A percentile compares a stretch with the other conserved stretches of the same genome.
phyloP scores from a whole-genome alignment of 2,888 invertebrate genomes.

The Heliconius erato region DNA sequence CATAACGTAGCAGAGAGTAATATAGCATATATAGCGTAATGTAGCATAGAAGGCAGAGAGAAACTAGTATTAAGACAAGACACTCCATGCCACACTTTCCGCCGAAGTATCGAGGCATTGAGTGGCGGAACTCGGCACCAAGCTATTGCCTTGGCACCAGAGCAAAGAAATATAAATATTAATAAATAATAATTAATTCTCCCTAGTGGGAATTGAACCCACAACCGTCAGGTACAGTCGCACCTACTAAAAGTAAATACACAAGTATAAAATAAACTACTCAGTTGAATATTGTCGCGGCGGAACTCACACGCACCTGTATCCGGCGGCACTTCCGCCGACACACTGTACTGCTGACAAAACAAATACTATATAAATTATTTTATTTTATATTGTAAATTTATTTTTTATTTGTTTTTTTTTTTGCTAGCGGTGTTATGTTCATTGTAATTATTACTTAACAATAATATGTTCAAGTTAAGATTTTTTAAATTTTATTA shows the following conservation, averaged over 20 bases:
- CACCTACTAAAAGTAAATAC: not conserved
- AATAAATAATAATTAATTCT: no score
- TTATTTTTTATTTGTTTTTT: not conserved
- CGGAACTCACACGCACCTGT: conserved; percentile 68
- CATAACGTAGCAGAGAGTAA: no score
- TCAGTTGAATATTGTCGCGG: conserved; percentile 41
- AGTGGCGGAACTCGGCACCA: no score
- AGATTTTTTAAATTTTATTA: no score
- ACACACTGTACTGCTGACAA: conserved; percentile 45
- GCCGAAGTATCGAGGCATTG: no score
- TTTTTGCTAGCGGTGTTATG: not conserved
- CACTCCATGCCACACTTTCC: no score
- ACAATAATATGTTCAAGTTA: not conserved
- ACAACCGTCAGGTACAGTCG: not conserved
- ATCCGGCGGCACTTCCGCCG: conserved; percentile 66
- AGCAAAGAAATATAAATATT: no score
- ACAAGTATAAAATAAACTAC: conserved; percentile 23
- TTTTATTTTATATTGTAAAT: not conserved
- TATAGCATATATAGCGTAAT: no score
- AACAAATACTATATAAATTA: conserved; percentile 16
- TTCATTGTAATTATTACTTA: not conserved
- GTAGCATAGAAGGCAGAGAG: no score
- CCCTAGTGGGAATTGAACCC: not conserved
- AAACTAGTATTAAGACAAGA: no score
- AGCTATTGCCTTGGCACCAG: no score